Evolutionary conservation across 1,140 invertebrate species (phyloP).

Genomic region (Aphaenogaster ashmeadi): DNA sequence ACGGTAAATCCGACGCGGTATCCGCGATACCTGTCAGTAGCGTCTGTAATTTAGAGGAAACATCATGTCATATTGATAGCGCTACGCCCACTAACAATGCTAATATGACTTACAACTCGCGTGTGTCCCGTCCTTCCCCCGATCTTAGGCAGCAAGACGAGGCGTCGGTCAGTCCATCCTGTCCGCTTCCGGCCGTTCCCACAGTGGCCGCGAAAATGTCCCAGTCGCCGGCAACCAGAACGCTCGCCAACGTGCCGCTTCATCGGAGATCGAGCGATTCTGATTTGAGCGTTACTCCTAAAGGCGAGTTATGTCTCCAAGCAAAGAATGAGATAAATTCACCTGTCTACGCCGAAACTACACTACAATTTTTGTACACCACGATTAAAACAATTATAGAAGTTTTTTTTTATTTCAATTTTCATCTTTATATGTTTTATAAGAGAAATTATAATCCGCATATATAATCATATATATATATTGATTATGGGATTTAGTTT

Average conservation of each 20-base stretch:
- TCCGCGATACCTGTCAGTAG: neutral
- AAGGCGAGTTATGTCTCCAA: constrained; percentile 89
- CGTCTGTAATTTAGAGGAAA: constrained; percentile 69
- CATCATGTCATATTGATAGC: constrained; percentile 60
- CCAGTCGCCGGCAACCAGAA: constrained; percentile 88
- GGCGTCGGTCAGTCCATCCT: constrained; percentile 74
- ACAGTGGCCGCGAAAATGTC: constrained; percentile 79
- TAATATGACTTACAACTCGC: constrained; percentile 86
- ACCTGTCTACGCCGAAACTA: too few relatives aligned
- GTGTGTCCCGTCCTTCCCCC: constrained; percentile 84
- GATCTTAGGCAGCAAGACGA: constrained; percentile 83
- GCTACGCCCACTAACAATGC: constrained; percentile 81
- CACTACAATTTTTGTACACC: neutral
- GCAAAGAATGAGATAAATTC: neutral
- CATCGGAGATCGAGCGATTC: constrained; percentile 96
- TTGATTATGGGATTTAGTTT: neutral
- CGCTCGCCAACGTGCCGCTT: constrained; percentile 86
- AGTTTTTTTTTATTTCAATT: neutral
- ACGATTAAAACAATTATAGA: neutral
- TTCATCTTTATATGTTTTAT: neutral
- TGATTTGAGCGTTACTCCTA: constrained; percentile 96
- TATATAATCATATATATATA: neutral
- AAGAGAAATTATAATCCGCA: neutral
- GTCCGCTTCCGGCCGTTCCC: constrained; percentile 70
- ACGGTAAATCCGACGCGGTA: neutral